A percentile compares a stretch with the other conserved stretches of the same genome.
These are phyloP conservation scores for Drosophila suzukii DNA, from an alignment of 1,140 invertebrate genomes.

Conservation along the genomic window DNA sequence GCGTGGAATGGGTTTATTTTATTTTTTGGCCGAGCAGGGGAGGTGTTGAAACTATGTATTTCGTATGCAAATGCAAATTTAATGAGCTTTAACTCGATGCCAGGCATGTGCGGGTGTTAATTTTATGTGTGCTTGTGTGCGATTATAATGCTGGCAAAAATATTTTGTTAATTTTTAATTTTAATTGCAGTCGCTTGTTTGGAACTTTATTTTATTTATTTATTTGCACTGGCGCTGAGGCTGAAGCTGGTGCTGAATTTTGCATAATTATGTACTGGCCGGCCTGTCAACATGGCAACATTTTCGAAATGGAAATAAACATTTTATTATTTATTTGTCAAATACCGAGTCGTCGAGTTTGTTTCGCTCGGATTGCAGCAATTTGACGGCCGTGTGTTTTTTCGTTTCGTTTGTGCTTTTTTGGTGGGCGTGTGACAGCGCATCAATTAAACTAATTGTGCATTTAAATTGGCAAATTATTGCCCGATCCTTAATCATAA, in stretches of 20 bases:
- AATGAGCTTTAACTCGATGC: slow-evolving; percentile 73
- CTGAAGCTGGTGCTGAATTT: slow-evolving; percentile 39
- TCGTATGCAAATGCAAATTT: slow-evolving; percentile 78
- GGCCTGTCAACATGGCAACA: slow-evolving; percentile 55
- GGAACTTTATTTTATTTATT: slow-evolving; percentile 44
- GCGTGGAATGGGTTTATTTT: not conserved
- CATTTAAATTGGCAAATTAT: slow-evolving; percentile 68
- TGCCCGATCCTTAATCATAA: slow-evolving; percentile 53
- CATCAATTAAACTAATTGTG: slow-evolving; percentile 67
- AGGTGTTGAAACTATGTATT: slow-evolving; percentile 70
- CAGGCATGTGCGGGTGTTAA: slow-evolving; percentile 50
- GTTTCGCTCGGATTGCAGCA: slow-evolving; percentile 17
- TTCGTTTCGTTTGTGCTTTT: not conserved
- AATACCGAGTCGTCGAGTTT: slow-evolving; percentile 24
- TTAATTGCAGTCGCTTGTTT: slow-evolving; percentile 76
- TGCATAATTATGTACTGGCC: slow-evolving; percentile 69
- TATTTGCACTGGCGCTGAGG: slow-evolving; percentile 12
- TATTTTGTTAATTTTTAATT: slow-evolving; percentile 82
- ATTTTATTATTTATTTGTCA: slow-evolving; percentile 67
- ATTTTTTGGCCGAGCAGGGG: not conserved
- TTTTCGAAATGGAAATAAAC: slow-evolving; percentile 48
- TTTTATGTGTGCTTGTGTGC: slow-evolving; percentile 29
- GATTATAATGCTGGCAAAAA: slow-evolving; percentile 42
- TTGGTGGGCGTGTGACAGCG: slow-evolving; percentile 29
- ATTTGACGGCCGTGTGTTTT: slow-evolving; percentile 2